phyloP scores from a whole-genome alignment of 2,113 vertebrate species.

The Circaetus gallicus region DNA sequence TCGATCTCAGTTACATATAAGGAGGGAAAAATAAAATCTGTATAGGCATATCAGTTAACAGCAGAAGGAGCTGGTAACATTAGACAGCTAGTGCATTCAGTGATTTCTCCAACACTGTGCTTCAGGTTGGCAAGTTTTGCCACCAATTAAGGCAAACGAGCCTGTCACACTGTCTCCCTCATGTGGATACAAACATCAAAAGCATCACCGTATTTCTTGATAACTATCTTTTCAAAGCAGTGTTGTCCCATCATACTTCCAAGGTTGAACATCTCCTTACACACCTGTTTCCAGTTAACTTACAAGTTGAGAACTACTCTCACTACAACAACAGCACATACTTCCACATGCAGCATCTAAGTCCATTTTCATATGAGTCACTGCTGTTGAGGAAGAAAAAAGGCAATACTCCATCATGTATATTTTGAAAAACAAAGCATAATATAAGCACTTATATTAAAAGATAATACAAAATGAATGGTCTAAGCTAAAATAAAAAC shows the following conservation, averaged over 20 bases:
- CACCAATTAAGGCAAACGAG: background rate
- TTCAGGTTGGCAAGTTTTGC: background rate
- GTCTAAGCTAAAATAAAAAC: background rate
- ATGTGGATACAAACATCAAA: background rate
- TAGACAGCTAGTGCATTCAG: background rate
- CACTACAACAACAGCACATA: background rate
- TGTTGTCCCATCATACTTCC: background rate
- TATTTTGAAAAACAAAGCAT: background rate
- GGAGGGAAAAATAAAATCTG: background rate
- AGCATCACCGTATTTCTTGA: background rate
- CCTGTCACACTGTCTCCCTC: background rate
- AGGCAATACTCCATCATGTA: background rate
- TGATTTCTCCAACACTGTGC: background rate
- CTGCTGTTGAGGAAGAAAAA: background rate
- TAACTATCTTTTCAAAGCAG: background rate
- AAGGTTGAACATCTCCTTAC: background rate
- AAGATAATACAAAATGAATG: background rate
- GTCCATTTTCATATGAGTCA: background rate
- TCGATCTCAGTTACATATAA: background rate
- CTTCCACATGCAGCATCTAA: background rate
- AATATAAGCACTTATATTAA: background rate
- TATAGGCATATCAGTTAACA: background rate
- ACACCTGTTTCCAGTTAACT: background rate
- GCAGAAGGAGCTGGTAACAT: background rate
- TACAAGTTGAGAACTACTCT: background rate